Conservation (phyloP, 2,113 vertebrate genomes). For the Struthio camelus region DNA sequence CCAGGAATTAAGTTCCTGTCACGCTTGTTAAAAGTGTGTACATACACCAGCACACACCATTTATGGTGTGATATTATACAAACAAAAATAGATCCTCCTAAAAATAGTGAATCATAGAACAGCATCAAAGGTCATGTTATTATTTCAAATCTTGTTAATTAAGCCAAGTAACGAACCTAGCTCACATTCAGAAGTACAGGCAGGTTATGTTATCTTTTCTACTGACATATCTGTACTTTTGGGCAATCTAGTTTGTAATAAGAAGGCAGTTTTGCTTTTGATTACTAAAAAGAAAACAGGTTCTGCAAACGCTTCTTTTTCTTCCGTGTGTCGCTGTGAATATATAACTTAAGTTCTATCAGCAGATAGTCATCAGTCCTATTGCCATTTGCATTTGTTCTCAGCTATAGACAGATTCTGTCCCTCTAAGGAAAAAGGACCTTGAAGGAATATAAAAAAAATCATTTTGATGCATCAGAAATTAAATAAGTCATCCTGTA, state of each 20-base stretch:
- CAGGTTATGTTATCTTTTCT: background rate
- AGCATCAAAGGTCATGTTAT: background rate
- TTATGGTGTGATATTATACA: conserved; percentile 25
- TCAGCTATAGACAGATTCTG: background rate
- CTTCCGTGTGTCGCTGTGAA: background rate
- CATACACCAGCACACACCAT: too few species aligned
- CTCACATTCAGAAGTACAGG: background rate
- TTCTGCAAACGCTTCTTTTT: background rate
- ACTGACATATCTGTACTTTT: background rate
- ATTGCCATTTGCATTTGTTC: background rate
- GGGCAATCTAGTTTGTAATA: background rate
- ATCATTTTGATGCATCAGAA: background rate
- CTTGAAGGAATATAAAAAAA: background rate
- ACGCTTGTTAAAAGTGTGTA: conserved; percentile 36
- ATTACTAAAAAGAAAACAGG: background rate
- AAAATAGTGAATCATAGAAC: background rate
- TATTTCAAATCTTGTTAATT: conserved; percentile 42
- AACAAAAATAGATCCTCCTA: conserved; percentile 45
- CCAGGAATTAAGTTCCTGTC: conserved; percentile 63
- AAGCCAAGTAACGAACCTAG: background rate
- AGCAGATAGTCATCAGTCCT: background rate
- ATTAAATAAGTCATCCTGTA: background rate
- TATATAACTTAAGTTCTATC: background rate
- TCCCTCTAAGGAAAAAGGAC: background rate
- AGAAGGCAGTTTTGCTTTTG: background rate